phyloP scores from a whole-genome alignment of 2,888 invertebrate species.

The Agrotis segetum region DNA sequence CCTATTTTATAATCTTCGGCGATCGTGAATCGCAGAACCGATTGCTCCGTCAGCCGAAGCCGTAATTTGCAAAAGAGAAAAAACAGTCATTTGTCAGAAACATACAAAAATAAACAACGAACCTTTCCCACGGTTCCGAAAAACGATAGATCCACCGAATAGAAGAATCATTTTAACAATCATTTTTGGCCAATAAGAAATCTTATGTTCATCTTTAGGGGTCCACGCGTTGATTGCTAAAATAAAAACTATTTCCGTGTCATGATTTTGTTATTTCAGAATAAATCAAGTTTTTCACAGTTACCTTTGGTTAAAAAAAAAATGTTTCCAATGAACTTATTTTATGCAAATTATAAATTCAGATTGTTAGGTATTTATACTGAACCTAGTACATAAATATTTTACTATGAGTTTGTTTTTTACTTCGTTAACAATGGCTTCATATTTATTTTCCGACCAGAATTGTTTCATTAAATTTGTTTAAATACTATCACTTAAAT shows the following conservation, averaged over 20 bases:
- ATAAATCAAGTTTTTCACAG: constrained; percentile 1
- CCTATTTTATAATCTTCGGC: constrained; percentile 69
- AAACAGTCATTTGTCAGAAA: constrained; percentile 75
- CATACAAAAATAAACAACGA: constrained; percentile 73
- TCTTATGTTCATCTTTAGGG: constrained; percentile 62
- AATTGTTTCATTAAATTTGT: constrained; percentile 47
- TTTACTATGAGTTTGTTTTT: constrained; percentile 34
- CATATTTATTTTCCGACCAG: constrained; percentile 44
- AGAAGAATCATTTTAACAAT: constrained; percentile 66
- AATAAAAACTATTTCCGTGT: constrained; percentile 43
- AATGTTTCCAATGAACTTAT: constrained; percentile 24
- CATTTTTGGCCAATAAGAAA: constrained; percentile 66
- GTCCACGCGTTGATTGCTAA: constrained; percentile 40
- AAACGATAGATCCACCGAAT: constrained; percentile 67
- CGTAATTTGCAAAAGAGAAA: constrained; percentile 79
- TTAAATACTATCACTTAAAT: constrained; percentile 53
- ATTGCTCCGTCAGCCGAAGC: constrained; percentile 80
- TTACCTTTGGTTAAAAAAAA: constrained; percentile 10
- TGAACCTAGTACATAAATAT: constrained; percentile 36
- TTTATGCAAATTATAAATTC: constrained; percentile 14
- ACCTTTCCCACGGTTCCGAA: constrained; percentile 81
- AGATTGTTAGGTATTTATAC: constrained; percentile 17
- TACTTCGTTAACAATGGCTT: constrained; percentile 44
- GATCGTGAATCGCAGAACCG: constrained; percentile 80
- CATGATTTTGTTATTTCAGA: constrained; percentile 15